Evolutionary conservation across 2,888 invertebrate species (phyloP).

Genomic region (Silvanus unidentatus): DNA sequence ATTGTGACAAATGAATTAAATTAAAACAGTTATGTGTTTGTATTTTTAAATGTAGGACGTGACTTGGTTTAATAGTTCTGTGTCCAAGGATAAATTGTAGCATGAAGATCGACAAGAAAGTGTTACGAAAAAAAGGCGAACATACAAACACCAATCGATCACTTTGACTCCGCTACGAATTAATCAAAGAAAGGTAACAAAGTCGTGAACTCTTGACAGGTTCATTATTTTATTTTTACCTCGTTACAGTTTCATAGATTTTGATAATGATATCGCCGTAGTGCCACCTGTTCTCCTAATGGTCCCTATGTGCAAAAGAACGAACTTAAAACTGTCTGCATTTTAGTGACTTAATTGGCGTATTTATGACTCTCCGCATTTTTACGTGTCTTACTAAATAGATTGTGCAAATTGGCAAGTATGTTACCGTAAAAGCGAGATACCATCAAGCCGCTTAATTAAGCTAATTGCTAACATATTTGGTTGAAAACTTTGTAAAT

Average conservation of each 20-base stretch:
- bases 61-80: neutral
- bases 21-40: too few relatives aligned
- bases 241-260: slow-evolving; percentile 6
- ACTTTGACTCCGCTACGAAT: slow-evolving; percentile 4
- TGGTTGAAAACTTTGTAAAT: slow-evolving; percentile 4
- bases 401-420: too few relatives aligned
- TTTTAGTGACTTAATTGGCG: too few relatives aligned
- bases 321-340: too few relatives aligned
- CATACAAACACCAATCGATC: slow-evolving; percentile 8
- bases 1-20: too few relatives aligned
- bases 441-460: too few relatives aligned
- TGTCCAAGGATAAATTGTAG: slow-evolving; percentile 2
- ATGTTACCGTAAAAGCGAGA: too few relatives aligned
- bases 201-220: slow-evolving; percentile 12
- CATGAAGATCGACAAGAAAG: slow-evolving; percentile 4
- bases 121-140: slow-evolving; percentile 3
- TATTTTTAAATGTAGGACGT: neutral
- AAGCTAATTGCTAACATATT: slow-evolving; percentile 5
- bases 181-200: slow-evolving; percentile 7
- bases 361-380: too few relatives aligned
- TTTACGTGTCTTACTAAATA: too few relatives aligned
- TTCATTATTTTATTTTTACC: slow-evolving; percentile 7
- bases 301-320: neutral
- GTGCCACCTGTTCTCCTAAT: slow-evolving; percentile 7
- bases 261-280: slow-evolving; percentile 7